These are phyloP conservation scores for Cyclophora punctaria DNA, from an alignment of 2,888 invertebrate species.

Conservation along the genomic window DNA sequence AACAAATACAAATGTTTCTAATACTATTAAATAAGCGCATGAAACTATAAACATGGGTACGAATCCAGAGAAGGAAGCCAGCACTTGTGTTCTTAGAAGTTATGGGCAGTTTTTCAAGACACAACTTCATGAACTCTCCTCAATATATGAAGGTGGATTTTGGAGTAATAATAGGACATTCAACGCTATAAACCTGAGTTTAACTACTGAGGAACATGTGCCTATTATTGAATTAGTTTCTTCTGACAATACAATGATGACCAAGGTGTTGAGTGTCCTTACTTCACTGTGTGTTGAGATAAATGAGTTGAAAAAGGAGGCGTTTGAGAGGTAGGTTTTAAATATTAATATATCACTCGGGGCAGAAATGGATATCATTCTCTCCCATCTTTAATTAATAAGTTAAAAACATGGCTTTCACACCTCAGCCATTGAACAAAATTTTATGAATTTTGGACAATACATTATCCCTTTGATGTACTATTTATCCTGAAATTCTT, in stretches of 20 bases:
- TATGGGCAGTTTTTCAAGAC: constrained; percentile 66
- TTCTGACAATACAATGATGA: constrained; percentile 88
- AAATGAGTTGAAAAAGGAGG: constrained; percentile 78
- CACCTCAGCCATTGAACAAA: too few relatives aligned
- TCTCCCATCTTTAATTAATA: too few relatives aligned
- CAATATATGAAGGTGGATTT: constrained; percentile 26
- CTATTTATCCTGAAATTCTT: too few relatives aligned
- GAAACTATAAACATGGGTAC: constrained; percentile 34
- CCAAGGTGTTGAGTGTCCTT: constrained; percentile 86
- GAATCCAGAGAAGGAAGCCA: constrained; percentile 58
- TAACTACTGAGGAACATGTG: constrained; percentile 76
- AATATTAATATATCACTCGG: too few relatives aligned
- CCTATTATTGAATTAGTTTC: constrained; percentile 81
- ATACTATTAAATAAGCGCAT: too few relatives aligned
- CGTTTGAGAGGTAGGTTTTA: constrained; percentile 65
- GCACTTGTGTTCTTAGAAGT: constrained; percentile 49
- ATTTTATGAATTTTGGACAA: too few relatives aligned
- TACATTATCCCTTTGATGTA: too few relatives aligned
- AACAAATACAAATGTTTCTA: too few relatives aligned
- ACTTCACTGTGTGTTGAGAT: constrained; percentile 87
- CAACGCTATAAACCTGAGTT: constrained; percentile 48
- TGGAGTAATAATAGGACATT: constrained; percentile 54
- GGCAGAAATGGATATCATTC: too few relatives aligned
- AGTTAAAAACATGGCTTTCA: too few relatives aligned
- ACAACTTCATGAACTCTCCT: constrained; percentile 52